These are phyloP conservation scores for Druon quercuslanigerum DNA, from an alignment of 1,140 invertebrate species.

Conservation along the genomic window DNA sequence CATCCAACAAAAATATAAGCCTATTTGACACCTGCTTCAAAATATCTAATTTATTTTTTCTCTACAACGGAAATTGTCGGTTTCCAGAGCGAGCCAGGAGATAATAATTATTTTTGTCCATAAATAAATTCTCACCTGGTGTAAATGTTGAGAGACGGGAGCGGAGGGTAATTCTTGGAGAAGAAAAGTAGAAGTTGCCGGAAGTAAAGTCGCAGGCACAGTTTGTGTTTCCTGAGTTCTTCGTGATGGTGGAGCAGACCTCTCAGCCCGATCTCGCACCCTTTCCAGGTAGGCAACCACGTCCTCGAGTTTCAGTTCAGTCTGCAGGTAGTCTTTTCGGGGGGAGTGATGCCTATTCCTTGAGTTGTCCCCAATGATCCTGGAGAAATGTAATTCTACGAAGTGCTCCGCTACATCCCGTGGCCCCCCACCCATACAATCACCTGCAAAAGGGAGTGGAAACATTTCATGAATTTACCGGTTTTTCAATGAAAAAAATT, in stretches of 20 bases:
- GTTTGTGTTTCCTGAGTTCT: constrained; percentile 73
- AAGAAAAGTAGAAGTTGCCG: constrained; percentile 64
- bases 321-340: constrained; percentile 66
- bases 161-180: constrained; percentile 69
- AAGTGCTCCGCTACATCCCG: constrained; percentile 88
- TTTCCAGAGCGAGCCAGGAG: neutral
- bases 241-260: constrained; percentile 65
- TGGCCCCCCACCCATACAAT: constrained; percentile 86
- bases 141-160: constrained; percentile 63
- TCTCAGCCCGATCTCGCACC: constrained; percentile 67
- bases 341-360: constrained; percentile 63
- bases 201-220: constrained; percentile 66
- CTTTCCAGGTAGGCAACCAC: constrained; percentile 67
- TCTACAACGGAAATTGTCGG: neutral
- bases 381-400: constrained; percentile 87
- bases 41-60: no score
- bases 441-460: constrained; percentile 69
- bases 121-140: constrained; percentile 59
- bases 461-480: constrained; percentile 1
- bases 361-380: constrained; percentile 81
- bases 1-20: no score
- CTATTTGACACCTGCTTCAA: no score
- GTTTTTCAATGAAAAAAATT: neutral
- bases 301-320: constrained; percentile 67
- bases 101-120: neutral